Evolutionary conservation across 2,888 invertebrate genomes (phyloP), one percentile per base, ranked within the genome.

Genomic region (Cotesia congregata): DNA sequence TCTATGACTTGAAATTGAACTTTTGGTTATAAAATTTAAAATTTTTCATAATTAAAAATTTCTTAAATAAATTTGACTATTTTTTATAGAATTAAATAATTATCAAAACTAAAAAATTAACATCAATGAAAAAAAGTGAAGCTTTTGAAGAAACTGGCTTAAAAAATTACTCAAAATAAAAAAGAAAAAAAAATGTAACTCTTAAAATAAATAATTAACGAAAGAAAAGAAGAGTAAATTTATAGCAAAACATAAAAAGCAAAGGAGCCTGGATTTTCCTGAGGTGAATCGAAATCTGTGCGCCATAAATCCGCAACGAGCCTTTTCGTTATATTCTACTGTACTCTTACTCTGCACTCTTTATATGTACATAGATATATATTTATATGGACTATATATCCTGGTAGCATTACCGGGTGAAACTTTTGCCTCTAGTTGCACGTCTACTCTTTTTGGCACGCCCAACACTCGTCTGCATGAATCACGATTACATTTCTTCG

Each of bases 211-310:
- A 50, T 12, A 50, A 50, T 50, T 50, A 12, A 3, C 3, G 12
- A 50, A 50, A 50, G 12, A 50, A 50, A 50, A 50, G 12, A 50
- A 9, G 0, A 50, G 50, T 50, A 50, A 50, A 50, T 50, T 50
- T 50, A 50, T 12, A 50, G 50, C 12, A 12, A 3, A 50, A 50
- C 7, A 50, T 12, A 50, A 50, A 50, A 50, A 7, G 7, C 50
- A 30, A 30, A 30, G 9, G 50, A 4, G 50, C 50, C 7, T 12
- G 69, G 75, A 75, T 75, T 75, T 75, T 41, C 75, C 64, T 74
- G 68, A 17, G 70, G 69, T 38, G 59, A 75, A 74, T 74, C 74
- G 69, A 41, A 70, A 75, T 75, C 64, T 62, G 41, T 9, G 64
- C 70, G 41, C 62, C 59, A 75, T 75, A 75, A 75, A 75, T 75